Evolutionary conservation across 2,797 vertebrate genomes (phyloP).

Genomic region (Gymnocypris eckloni): DNA sequence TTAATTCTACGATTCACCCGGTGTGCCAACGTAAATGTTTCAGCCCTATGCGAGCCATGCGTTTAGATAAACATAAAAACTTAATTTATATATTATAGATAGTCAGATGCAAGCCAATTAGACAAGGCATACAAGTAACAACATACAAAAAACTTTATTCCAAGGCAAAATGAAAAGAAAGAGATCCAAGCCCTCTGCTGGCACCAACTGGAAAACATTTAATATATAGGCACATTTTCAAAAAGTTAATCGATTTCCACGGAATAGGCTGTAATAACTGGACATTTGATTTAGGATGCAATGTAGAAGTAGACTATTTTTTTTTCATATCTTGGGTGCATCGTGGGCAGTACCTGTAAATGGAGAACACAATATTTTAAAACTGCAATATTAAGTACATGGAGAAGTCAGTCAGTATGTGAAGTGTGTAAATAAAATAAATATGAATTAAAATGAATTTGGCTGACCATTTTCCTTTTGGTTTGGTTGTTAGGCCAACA

Average conservation of each 20-base stretch:
- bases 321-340: slow-evolving; percentile 84
- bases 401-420: not conserved
- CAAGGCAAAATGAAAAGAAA: slow-evolving; percentile 9
- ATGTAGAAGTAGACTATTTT: slow-evolving; percentile 65
- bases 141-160: slow-evolving; percentile 45
- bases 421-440: not conserved
- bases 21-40: not conserved
- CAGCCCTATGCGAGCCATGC: too few relatives aligned
- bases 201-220: slow-evolving; percentile 15
- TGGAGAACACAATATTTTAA: not conserved
- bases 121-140: not conserved
- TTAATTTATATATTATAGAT: not conserved
- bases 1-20: not conserved
- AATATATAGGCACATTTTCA: slow-evolving; percentile 18
- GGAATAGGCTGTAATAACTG: not conserved
- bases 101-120: not conserved
- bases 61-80: not conserved
- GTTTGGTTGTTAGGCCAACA: slow-evolving; percentile 95
- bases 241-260: not conserved
- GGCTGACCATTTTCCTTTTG: slow-evolving; percentile 96
- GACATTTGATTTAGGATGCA: not conserved
- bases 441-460: not conserved
- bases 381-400: not conserved
- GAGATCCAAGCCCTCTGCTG: slow-evolving; percentile 2
- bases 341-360: slow-evolving; percentile 83